These are phyloP conservation scores for Sitobion miscanthi DNA, from an alignment of 1,140 invertebrate genomes.

Conservation along the genomic window DNA sequence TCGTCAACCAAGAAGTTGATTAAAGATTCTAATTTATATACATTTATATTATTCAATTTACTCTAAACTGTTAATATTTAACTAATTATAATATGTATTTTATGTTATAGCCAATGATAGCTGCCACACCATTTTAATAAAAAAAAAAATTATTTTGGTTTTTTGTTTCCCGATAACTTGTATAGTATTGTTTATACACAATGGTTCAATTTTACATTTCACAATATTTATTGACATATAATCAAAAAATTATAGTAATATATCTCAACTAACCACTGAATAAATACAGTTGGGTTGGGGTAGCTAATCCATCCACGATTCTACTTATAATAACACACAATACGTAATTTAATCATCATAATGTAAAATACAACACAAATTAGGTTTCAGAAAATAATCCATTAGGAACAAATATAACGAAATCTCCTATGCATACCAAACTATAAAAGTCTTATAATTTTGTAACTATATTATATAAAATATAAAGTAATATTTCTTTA, in stretches of 20 bases:
- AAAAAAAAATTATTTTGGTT: background rate
- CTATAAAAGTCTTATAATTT: no score
- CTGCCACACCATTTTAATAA: background rate
- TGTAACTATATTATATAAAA: no score
- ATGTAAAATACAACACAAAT: background rate
- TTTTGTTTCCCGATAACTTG: background rate
- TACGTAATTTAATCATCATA: background rate
- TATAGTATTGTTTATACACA: no score
- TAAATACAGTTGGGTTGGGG: background rate
- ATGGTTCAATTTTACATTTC: background rate
- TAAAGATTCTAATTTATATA: background rate
- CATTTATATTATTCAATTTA: no score
- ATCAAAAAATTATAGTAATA: background rate
- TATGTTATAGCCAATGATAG: no score
- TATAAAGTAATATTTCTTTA: no score
- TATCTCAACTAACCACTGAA: background rate
- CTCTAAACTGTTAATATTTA: no score
- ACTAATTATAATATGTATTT: no score
- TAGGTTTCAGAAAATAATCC: background rate
- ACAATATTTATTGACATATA: background rate
- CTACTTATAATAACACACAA: background rate
- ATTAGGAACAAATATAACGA: background rate
- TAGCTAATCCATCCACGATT: background rate
- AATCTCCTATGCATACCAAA: no score
- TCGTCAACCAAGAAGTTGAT: background rate